Conservation (phyloP, 2,113 vertebrate species). For the Patagioenas fasciata region DNA sequence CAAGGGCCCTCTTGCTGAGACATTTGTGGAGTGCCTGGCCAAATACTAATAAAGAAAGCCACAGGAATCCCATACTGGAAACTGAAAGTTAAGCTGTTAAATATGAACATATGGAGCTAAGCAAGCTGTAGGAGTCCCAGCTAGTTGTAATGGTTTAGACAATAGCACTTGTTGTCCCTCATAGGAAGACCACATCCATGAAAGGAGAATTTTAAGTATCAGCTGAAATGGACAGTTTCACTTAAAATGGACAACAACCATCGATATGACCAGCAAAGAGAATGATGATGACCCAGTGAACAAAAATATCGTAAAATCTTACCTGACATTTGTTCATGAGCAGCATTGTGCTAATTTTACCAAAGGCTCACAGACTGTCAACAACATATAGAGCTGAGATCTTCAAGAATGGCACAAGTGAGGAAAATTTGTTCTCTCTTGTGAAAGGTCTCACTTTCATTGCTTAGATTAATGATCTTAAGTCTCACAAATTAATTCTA, state of each 20-base stretch:
- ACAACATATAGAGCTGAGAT: not conserved
- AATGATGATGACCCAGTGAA: not conserved
- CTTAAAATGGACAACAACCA: not conserved
- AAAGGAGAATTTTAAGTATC: not conserved
- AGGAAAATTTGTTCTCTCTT: not conserved
- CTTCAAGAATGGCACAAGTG: not conserved
- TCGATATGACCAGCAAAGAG: not conserved
- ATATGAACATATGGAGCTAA: slow-evolving; percentile 38
- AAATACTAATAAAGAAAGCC: slow-evolving; percentile 39
- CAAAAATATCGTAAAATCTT: not conserved
- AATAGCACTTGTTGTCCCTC: not conserved
- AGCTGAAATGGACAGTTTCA: not conserved
- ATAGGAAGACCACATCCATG: not conserved
- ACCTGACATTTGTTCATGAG: not conserved
- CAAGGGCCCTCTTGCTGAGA: slow-evolving; percentile 28
- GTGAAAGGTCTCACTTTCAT: not conserved
- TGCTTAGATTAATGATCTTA: not conserved
- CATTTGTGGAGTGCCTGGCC: slow-evolving; percentile 9
- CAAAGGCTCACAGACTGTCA: not conserved
- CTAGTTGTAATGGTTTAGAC: not conserved
- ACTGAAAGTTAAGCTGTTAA: slow-evolving; percentile 28
- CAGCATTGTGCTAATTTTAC: not conserved
- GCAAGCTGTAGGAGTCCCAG: not conserved
- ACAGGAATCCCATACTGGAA: slow-evolving; percentile 30
- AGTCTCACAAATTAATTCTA: not conserved